Evolutionary conservation across 2,797 vertebrate species (phyloP).

Genomic region (Valencia hispanica): DNA sequence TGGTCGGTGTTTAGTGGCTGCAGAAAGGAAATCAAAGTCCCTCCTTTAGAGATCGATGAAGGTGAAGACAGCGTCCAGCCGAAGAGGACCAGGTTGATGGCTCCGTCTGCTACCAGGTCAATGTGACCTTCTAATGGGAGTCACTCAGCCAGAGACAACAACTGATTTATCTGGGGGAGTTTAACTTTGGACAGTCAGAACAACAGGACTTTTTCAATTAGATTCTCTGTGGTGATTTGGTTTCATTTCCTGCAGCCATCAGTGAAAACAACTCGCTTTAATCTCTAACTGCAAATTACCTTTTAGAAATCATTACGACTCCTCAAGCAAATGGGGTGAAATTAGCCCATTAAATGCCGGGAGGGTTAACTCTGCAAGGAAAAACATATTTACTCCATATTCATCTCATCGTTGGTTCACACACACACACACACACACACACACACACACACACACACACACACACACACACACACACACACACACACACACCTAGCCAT

Average conservation of each 20-base stretch:
- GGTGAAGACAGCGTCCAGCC: background rate
- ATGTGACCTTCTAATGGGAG: background rate
- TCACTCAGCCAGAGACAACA: background rate
- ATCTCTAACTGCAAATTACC: background rate
- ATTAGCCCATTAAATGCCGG: background rate
- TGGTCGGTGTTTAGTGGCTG: too few relatives aligned
- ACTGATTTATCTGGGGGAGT: background rate
- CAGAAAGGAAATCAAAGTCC: background rate
- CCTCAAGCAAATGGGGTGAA: background rate
- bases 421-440: too few relatives aligned
- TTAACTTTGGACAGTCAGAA: background rate
- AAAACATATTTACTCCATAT: too few relatives aligned
- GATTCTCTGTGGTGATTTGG: background rate
- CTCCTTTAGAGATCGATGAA: background rate
- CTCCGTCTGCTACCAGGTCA: background rate
- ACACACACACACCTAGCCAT: too few relatives aligned
- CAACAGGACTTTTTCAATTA: background rate
- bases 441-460: background rate
- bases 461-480: too few relatives aligned
- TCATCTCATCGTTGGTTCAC: too few relatives aligned
- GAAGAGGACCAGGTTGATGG: background rate
- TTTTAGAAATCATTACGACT: background rate
- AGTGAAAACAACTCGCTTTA: background rate
- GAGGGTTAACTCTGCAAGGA: too few relatives aligned
- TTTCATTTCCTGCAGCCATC: background rate